Percentiles rank a stretch among this genome's conserved stretches.
Conservation (phyloP, 2,888 invertebrate species). For the Caenorhabditis auriculariae region DNA sequence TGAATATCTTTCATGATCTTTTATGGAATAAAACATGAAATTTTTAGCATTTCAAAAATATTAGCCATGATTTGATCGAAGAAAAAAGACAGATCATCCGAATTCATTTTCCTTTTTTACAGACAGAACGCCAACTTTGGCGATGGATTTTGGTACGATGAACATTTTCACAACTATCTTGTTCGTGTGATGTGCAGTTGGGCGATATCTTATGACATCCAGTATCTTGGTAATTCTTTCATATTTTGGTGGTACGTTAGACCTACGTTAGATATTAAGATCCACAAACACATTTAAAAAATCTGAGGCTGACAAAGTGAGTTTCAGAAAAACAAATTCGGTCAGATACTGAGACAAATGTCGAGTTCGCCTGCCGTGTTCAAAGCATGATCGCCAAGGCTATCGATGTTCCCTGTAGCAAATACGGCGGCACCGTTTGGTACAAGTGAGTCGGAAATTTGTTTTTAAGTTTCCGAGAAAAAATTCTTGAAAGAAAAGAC, state of each 20-base stretch:
- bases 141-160: conserved; percentile 45
- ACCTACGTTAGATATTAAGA: too few species aligned
- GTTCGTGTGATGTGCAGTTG: conserved; percentile 41
- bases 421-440: conserved; percentile 41
- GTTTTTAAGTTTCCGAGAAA: not conserved
- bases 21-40: too few species aligned
- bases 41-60: too few species aligned
- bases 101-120: not conserved
- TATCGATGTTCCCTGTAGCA: conserved; percentile 25
- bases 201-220: conserved; percentile 47
- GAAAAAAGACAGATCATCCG: not conserved
- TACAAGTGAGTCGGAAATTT: conserved; percentile 27
- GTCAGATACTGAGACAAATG: conserved; percentile 18
- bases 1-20: too few species aligned
- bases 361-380: conserved; percentile 34
- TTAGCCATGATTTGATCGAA: too few species aligned
- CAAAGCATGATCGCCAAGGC: conserved; percentile 29
- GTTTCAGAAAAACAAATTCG: conserved; percentile 21
- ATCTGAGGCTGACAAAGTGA: too few species aligned
- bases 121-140: conserved; percentile 34
- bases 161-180: conserved; percentile 39
- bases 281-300: too few species aligned
- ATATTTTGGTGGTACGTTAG: too few species aligned
- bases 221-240: conserved; percentile 36
- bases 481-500: too few species aligned